Evolutionary conservation across 2,888 invertebrate genomes (phyloP).

Genomic region (Drosophila prolongata): DNA sequence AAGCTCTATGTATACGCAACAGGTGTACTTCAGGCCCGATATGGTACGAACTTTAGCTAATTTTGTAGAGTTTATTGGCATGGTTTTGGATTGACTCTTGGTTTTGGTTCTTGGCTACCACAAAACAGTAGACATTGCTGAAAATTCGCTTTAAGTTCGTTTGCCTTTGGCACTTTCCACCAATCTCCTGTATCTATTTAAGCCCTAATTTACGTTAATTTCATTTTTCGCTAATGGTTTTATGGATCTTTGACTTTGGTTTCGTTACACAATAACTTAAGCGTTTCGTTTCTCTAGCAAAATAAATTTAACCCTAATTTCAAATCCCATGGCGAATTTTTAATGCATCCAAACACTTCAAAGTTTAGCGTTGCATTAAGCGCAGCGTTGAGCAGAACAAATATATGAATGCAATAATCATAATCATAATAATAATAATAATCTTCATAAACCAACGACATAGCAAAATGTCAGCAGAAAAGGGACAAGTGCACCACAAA

Average conservation of each 20-base stretch:
- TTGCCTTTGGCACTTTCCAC: slow-evolving; percentile 7
- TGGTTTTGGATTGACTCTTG: slow-evolving; percentile 61
- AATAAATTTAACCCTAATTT: slow-evolving; percentile 6
- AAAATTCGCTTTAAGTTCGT: slow-evolving; percentile 20
- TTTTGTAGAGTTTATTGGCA: slow-evolving; percentile 53
- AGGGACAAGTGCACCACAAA: slow-evolving; percentile 44
- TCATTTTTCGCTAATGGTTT: slow-evolving; percentile 40
- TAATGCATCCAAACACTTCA: slow-evolving; percentile 34
- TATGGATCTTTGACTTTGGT: slow-evolving; percentile 7
- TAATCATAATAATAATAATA: slow-evolving; percentile 50
- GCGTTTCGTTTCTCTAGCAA: slow-evolving; percentile 13
- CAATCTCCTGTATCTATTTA: slow-evolving; percentile 4
- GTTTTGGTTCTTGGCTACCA: slow-evolving; percentile 28
- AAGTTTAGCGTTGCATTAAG: slow-evolving; percentile 66
- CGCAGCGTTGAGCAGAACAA: slow-evolving; percentile 42
- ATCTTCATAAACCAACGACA: slow-evolving; percentile 43
- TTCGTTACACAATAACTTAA: slow-evolving; percentile 29
- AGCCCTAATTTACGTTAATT: slow-evolving; percentile 26
- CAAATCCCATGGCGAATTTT: slow-evolving; percentile 30
- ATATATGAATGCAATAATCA: slow-evolving; percentile 45
- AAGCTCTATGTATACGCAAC: slow-evolving; percentile 76
- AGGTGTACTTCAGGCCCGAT: slow-evolving; percentile 81
- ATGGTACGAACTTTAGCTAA: slow-evolving; percentile 75
- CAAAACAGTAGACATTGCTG: slow-evolving; percentile 19
- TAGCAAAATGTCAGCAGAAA: slow-evolving; percentile 54